A percentile compares a stretch with the other conserved stretches of the same genome.
These are phyloP conservation scores for Lasioglossum oenotherae DNA, from an alignment of 2,888 invertebrate species.

Conservation along the genomic window DNA sequence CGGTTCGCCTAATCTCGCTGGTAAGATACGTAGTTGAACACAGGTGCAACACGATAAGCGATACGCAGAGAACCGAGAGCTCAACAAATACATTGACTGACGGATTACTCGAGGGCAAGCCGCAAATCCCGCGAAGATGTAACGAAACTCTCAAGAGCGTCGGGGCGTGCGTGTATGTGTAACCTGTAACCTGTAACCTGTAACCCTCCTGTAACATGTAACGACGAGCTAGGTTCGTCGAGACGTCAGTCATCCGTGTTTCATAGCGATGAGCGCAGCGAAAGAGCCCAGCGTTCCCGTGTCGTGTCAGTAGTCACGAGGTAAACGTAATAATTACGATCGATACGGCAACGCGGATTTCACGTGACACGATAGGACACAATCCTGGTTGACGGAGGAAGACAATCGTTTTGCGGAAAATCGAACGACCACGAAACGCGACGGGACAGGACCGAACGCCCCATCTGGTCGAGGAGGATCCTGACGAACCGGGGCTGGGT, in stretches of 20 bases:
- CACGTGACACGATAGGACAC: constrained; percentile 51
- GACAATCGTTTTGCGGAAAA: constrained; percentile 31
- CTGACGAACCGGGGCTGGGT: neutral
- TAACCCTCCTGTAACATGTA: neutral
- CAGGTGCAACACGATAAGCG: constrained; percentile 3
- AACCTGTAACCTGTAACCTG: neutral
- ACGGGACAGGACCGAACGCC: neutral
- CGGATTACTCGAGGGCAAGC: constrained; percentile 38
- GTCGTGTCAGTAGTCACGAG: constrained; percentile 54
- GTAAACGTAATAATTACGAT: constrained; percentile 63
- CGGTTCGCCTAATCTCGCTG: neutral
- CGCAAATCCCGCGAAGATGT: constrained; percentile 56
- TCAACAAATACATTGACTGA: constrained; percentile 40
- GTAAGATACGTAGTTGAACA: neutral
- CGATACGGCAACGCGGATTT: constrained; percentile 36
- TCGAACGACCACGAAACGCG: constrained; percentile 13
- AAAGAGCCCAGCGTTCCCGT: constrained; percentile 23
- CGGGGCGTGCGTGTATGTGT: constrained; percentile 5
- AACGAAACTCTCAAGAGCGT: constrained; percentile 44
- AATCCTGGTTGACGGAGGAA: constrained; percentile 19
- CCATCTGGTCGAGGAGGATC: neutral
- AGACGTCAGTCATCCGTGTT: constrained; percentile 51
- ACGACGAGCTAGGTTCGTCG: constrained; percentile 29
- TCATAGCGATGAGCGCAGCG: constrained; percentile 41
- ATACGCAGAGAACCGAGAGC: neutral